A percentile compares a stretch with the other conserved stretches of the same genome.
Evolutionary conservation across 2,888 invertebrate species (phyloP).

Genomic region (Amiota communis): DNA sequence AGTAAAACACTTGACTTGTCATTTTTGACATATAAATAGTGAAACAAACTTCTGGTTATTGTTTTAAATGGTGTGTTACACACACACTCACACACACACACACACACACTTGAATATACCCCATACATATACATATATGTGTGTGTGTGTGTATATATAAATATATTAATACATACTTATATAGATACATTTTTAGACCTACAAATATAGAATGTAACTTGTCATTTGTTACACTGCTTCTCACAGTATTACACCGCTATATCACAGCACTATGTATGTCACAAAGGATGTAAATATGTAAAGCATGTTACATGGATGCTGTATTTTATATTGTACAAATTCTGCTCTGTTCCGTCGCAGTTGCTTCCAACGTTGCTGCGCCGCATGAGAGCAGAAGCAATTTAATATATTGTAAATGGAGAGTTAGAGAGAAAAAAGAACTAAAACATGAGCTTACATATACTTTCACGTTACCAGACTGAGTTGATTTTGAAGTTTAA

Average conservation of each 20-base stretch:
- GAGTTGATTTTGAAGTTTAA: too few relatives aligned
- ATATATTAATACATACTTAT: too few relatives aligned
- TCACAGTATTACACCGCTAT: too few relatives aligned
- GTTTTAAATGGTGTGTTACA: conserved; percentile 58
- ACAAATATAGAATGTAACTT: not conserved
- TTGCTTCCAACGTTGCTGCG: not conserved
- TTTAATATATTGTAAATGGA: not conserved
- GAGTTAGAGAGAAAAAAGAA: not conserved
- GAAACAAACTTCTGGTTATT: conserved; percentile 62
- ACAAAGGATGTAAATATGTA: too few relatives aligned
- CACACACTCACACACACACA: conserved; percentile 32
- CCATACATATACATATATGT: conserved; percentile 21
- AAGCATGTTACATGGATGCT: too few relatives aligned
- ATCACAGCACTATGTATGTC: too few relatives aligned
- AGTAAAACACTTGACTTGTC: conserved; percentile 64
- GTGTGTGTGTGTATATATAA: not conserved
- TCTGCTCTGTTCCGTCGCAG: not conserved
- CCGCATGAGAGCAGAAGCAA: not conserved
- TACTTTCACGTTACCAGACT: too few relatives aligned
- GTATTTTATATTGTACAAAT: too few relatives aligned
- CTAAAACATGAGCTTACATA: not conserved
- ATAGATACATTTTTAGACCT: too few relatives aligned
- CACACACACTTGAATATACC: conserved; percentile 42
- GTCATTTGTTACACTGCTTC: too few relatives aligned
- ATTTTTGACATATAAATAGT: conserved; percentile 64